Evolutionary conservation across 2,888 invertebrate genomes (phyloP).

Genomic region (Campoplex nolae): DNA sequence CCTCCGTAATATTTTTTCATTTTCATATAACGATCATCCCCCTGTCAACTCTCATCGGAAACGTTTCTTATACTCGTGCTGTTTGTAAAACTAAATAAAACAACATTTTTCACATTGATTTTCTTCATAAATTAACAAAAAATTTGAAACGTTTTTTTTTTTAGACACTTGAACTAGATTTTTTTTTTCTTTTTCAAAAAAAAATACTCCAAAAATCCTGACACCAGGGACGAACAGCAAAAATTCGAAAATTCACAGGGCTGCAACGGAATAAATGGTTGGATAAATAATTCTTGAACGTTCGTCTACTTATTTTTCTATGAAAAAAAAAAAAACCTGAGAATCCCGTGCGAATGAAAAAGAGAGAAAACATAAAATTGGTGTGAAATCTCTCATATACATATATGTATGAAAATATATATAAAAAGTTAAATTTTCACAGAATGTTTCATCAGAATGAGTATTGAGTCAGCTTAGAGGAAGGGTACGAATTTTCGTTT

Average conservation of each 20-base stretch:
- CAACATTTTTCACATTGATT: no score
- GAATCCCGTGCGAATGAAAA: neutral
- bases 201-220: neutral
- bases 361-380: no score
- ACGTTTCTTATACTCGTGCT: no score
- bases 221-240: neutral
- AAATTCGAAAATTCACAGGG: neutral
- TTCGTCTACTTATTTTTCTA: neutral
- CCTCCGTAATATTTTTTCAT: neutral
- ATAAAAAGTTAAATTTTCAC: slow-evolving; percentile 9
- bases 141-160: neutral
- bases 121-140: no score
- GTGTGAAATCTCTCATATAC: no score
- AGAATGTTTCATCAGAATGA: slow-evolving; percentile 26
- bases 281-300: neutral
- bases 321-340: no score
- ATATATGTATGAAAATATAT: no score
- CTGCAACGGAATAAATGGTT: neutral
- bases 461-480: slow-evolving; percentile 9
- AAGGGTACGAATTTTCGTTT: slow-evolving; percentile 12
- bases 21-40: neutral
- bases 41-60: neutral
- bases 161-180: neutral
- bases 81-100: neutral
- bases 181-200: neutral